Evolutionary conservation across 2,113 vertebrate genomes (phyloP).

Genomic region (Lagopus muta): DNA sequence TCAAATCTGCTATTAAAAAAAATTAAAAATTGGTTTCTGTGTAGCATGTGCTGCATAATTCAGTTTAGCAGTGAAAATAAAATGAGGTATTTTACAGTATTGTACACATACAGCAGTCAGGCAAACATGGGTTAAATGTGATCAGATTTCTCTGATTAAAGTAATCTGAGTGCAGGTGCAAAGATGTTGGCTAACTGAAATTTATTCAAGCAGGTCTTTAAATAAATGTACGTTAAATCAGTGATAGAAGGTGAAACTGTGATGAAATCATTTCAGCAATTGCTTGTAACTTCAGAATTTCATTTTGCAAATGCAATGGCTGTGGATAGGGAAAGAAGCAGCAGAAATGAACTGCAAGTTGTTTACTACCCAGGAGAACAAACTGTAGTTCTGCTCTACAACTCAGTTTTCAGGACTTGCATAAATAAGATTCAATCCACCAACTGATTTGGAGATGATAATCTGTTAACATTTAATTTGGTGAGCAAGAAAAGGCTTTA

Average conservation of each 20-base stretch:
- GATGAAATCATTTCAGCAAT: neutral
- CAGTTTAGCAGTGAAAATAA: neutral
- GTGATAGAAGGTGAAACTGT: neutral
- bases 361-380: slow-evolving; percentile 7
- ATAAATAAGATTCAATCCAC: slow-evolving; percentile 58
- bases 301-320: neutral
- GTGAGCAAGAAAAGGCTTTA: slow-evolving; percentile 53
- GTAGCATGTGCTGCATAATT: neutral
- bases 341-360: slow-evolving; percentile 26
- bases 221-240: neutral
- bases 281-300: neutral
- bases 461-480: slow-evolving; percentile 78
- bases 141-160: neutral
- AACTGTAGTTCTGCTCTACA: slow-evolving; percentile 29
- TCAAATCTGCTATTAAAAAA: neutral
- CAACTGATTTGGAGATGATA: slow-evolving; percentile 22
- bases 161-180: neutral
- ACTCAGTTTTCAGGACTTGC: slow-evolving; percentile 53
- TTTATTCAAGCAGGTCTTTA: neutral
- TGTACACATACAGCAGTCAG: neutral
- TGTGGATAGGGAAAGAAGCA: neutral
- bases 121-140: slow-evolving; percentile 1
- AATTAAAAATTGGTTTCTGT: neutral
- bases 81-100: neutral
- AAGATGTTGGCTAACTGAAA: neutral